phyloP scores from a whole-genome alignment of 1,140 invertebrate species.

The Caenorhabditis remanei region DNA sequence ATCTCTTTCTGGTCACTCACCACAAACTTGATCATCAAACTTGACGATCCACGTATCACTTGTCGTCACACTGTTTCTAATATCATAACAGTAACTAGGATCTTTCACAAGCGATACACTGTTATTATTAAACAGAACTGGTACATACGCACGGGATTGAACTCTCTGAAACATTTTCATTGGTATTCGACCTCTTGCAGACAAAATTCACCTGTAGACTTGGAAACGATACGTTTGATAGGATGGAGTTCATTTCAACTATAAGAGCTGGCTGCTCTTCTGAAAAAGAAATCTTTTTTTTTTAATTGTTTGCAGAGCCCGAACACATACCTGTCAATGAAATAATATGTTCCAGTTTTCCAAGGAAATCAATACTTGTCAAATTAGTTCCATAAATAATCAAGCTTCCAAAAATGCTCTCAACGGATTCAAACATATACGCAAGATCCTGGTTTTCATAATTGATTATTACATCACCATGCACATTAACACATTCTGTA shows the following conservation, averaged over 20 bases:
- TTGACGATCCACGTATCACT: background rate
- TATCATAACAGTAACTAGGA: background rate
- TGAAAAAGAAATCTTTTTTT: background rate
- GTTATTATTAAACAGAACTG: background rate
- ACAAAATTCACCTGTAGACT: background rate
- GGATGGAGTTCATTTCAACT: background rate
- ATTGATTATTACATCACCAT: background rate
- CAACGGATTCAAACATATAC: background rate
- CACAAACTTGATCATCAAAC: conserved; percentile 18
- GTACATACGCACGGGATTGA: background rate
- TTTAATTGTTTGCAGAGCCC: background rate
- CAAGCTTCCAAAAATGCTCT: conserved; percentile 23
- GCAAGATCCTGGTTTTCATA: background rate
- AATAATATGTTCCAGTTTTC: background rate
- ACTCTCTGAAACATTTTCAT: background rate
- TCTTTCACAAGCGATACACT: background rate
- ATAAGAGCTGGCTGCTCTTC: background rate
- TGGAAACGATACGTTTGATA: background rate
- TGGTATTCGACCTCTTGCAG: background rate
- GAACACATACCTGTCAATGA: background rate
- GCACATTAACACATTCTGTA: background rate
- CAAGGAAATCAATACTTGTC: background rate
- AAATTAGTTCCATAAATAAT: background rate
- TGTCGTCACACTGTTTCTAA: background rate
- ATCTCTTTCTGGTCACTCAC: background rate